phyloP scores from a whole-genome alignment of 2,113 vertebrate species.

The Phalacrocorax brasilianus region DNA sequence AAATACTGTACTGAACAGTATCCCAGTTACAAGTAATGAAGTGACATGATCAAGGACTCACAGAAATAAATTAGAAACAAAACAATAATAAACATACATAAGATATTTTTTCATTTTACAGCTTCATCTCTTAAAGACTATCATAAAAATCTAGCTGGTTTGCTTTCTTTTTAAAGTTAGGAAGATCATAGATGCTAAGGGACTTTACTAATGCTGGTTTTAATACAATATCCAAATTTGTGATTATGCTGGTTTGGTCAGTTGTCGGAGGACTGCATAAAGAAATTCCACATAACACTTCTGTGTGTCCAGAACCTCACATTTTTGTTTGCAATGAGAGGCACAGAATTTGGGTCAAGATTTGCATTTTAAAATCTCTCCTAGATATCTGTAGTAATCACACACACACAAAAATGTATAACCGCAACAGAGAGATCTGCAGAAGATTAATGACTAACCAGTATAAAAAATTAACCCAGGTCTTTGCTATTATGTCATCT shows the following conservation, averaged over 20 bases:
- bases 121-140: background rate
- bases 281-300: background rate
- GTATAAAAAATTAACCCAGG: background rate
- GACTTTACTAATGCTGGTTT: background rate
- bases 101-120: background rate
- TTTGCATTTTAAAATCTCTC: background rate
- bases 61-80: background rate
- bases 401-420: background rate
- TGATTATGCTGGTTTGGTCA: background rate
- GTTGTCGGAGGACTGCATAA: background rate
- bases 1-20: background rate
- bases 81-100: background rate
- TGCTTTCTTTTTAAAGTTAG: background rate
- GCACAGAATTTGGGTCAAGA: background rate
- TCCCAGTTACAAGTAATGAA: background rate
- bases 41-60: background rate
- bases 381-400: background rate
- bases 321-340: background rate
- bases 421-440: background rate
- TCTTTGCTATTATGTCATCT: background rate
- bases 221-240: background rate
- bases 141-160: background rate
- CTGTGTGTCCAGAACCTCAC: background rate
- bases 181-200: background rate
- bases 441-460: background rate